Evolutionary conservation across 2,888 invertebrate genomes (phyloP), one percentile per base, ranked within the genome.

Genomic region (Thereva unica): DNA sequence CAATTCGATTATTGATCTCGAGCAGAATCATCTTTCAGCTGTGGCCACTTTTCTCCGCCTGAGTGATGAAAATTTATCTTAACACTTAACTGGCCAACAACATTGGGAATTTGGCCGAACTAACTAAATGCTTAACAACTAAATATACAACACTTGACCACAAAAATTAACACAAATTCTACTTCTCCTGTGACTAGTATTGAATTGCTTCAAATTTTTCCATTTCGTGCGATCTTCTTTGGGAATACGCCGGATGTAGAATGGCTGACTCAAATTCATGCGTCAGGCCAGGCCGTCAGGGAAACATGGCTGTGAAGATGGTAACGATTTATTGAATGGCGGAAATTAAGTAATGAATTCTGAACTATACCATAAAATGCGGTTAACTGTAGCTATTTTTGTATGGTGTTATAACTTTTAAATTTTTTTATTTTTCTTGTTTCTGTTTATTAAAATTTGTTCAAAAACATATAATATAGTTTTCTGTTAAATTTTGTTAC

Each of bases 1-100:
- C 91, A 84, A 98, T 96, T 83, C 97, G 91, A 86, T 99, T 99
- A 85, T 97, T 95, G 85, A 97, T 96, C 89, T 99, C 98, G 82
- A 99, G 87, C 82, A 96, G 87, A 87, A 96, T 95, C 95, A 95
- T 95, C 77, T 67, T 72, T 71, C 23, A 41, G 40, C 40, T 63
- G 23, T 50, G n/a, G n/a, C 37, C 47, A 56, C 47, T 64, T 64
- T 40, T n/a, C 10, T 35, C 35, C 37, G n/a, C 47, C 59, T 37
- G 34, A 59, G 59, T 49, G 49, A 59, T 59, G 10, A 56, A 47
- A 47, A 3, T 6, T 47, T 59, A 23, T 23, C 23, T 59, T 37
- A 47, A 8, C 59, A 59, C 59, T 59, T 59, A 23, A 23, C 23
- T 45, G 35, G 35, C 47, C 45, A 23, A 23, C 10, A 47, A 38